Evolutionary conservation across 2,888 invertebrate genomes (phyloP), one percentile per base, ranked within the genome.

Genomic region (Drosophila anomalipes): DNA sequence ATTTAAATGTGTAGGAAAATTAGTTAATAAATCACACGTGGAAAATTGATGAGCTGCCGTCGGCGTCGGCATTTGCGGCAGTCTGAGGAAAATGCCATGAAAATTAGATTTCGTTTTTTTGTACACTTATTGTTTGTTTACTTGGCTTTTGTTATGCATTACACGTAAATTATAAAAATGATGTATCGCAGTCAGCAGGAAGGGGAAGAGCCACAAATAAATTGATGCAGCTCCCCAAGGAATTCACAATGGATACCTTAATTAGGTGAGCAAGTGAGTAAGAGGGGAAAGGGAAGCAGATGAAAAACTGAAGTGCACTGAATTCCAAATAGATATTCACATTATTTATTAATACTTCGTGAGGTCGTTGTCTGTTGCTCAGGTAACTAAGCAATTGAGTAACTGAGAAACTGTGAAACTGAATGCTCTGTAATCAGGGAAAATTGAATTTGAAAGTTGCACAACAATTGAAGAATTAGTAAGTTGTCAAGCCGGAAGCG

Each of bases 21-120:
- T 90, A 87, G 90, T 87, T 89, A 86, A 87, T 87, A 87, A 87
- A 87, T 87, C 87, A 87, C 87, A 87, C 77, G 86, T 83, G 84
- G 81, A 83, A 86, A 87, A 87, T 87, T 87, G 90, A 87, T 87
- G 87, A 89, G 90, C 81, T 83, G 80, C 83, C 84, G 67, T 77
- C 66, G 44, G 70, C 28, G 64, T 60, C 61, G 62, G 69, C 54
- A 41, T 64, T 68, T 67, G 78, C 51, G 73, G 77, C 69, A 49
- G 60, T 56, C 37, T 47, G 51, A 44, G 70, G 53, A 65, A 72
- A 70, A 63, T 64, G 60, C 67, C 68, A 58, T 68, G 69, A 72
- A 74, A 77, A 74, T 70, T 71, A 70, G 65, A 73, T 75, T 75
- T 74, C 53, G 53, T 71, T 76, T 74, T 77, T 69, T 67, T 74